Evolutionary conservation across 2,797 vertebrate species (phyloP).

Genomic region (Babyrousa celebensis): DNA sequence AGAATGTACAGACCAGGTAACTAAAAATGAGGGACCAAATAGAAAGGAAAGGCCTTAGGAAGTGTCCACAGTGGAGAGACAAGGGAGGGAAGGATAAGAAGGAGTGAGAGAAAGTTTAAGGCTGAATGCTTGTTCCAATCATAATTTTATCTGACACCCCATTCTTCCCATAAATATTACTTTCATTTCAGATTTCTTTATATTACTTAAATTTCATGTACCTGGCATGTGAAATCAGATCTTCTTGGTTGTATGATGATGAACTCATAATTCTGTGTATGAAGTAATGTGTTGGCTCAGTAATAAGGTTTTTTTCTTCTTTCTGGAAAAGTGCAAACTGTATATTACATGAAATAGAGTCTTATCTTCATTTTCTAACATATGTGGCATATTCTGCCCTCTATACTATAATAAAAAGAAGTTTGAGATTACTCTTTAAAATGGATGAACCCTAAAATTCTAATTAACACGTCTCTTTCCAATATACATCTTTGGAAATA

Average conservation of each 20-base stretch:
- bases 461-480: slow-evolving; percentile 1
- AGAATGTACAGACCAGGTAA: background rate
- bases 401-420: background rate
- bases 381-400: background rate
- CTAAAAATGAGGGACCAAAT: background rate
- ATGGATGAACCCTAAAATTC: background rate
- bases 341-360: background rate
- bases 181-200: slow-evolving; percentile 39
- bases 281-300: slow-evolving; percentile 78
- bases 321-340: slow-evolving; percentile 77
- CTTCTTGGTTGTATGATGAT: slow-evolving; percentile 85
- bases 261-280: slow-evolving; percentile 86
- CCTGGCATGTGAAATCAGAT: slow-evolving; percentile 72
- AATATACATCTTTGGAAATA: background rate
- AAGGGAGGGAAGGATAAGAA: background rate
- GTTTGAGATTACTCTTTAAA: background rate
- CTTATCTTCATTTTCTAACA: background rate
- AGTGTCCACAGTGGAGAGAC: background rate
- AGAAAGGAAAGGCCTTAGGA: background rate
- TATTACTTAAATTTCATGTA: slow-evolving; percentile 68
- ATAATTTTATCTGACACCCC: background rate
- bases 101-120: background rate
- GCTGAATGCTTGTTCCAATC: background rate
- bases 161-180: background rate
- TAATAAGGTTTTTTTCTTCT: slow-evolving; percentile 14